A percentile compares a stretch with the other conserved stretches of the same genome.
phyloP scores from a whole-genome alignment of 2,797 vertebrate species.

The Cyclura pinguis region DNA sequence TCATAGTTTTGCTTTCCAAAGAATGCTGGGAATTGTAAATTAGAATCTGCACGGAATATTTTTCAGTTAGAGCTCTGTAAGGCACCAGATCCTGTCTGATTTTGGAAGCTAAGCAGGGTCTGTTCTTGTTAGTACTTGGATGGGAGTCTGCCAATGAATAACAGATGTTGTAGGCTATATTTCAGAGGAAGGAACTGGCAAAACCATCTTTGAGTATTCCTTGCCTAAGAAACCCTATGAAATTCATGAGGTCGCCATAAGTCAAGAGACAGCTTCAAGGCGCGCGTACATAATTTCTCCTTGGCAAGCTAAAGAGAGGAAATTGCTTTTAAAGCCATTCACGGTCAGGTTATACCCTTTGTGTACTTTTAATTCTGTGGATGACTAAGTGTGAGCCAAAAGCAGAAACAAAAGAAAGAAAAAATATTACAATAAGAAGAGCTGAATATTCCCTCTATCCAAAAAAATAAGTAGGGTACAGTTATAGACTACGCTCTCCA shows the following conservation, averaged over 20 bases:
- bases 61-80: not conserved
- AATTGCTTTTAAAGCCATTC: not conserved
- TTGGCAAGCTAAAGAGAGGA: too few relatives aligned
- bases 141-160: too few relatives aligned
- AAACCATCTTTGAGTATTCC: too few relatives aligned
- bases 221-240: too few relatives aligned
- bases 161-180: too few relatives aligned
- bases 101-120: too few relatives aligned
- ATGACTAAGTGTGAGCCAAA: not conserved
- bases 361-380: not conserved
- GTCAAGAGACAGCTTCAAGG: too few relatives aligned
- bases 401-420: not conserved
- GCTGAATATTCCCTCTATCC: not conserved
- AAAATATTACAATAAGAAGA: not conserved
- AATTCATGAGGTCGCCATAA: too few relatives aligned
- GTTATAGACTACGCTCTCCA: not conserved
- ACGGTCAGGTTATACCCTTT: not conserved
- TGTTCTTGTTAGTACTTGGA: too few relatives aligned
- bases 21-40: not conserved
- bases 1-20: not conserved
- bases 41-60: not conserved
- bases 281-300: too few relatives aligned
- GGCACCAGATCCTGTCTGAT: too few relatives aligned
- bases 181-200: too few relatives aligned
- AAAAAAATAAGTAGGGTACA: not conserved